A percentile compares a stretch with the other conserved stretches of the same genome.
Conservation (phyloP, 2,113 vertebrate genomes). For the Brevimyrus niger region DNA sequence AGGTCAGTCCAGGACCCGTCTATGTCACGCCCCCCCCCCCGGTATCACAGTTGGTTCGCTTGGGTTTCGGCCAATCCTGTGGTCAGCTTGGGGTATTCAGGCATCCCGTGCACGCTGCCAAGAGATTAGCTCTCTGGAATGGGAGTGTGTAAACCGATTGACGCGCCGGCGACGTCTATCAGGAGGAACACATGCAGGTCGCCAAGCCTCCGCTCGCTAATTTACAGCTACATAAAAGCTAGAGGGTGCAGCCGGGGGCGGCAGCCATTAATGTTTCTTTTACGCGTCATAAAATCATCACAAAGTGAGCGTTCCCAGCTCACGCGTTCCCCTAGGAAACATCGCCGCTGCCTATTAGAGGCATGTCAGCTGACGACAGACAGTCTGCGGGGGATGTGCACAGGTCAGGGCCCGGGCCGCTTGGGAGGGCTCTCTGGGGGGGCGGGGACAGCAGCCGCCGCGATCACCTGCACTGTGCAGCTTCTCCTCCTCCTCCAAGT, state of each 20-base stretch:
- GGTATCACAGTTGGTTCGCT: background rate
- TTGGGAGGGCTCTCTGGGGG: background rate
- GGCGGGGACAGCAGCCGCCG: background rate
- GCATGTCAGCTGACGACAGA: background rate
- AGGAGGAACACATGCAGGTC: background rate
- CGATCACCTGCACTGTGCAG: conserved; percentile 65
- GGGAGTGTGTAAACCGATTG: background rate
- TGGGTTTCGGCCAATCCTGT: background rate
- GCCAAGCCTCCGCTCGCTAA: background rate
- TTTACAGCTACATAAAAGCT: conserved; percentile 11
- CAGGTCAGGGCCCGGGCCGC: background rate
- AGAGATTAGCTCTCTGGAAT: background rate
- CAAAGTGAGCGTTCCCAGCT: background rate
- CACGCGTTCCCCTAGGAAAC: background rate
- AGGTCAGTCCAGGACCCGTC: too few relatives aligned
- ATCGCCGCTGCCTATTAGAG: background rate
- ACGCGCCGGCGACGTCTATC: background rate
- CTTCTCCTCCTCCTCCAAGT: conserved; percentile 81
- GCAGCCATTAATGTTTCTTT: conserved; percentile 1
- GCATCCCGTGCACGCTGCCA: background rate
- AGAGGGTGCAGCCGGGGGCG: background rate
- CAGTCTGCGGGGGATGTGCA: background rate
- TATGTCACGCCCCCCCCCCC: too few relatives aligned
- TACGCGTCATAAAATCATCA: conserved; percentile 7
- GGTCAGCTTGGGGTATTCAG: background rate